Percentiles rank a stretch among this genome's conserved stretches.
phyloP scores from a whole-genome alignment of 1,140 invertebrate genomes.

The Coelopa frigida region DNA sequence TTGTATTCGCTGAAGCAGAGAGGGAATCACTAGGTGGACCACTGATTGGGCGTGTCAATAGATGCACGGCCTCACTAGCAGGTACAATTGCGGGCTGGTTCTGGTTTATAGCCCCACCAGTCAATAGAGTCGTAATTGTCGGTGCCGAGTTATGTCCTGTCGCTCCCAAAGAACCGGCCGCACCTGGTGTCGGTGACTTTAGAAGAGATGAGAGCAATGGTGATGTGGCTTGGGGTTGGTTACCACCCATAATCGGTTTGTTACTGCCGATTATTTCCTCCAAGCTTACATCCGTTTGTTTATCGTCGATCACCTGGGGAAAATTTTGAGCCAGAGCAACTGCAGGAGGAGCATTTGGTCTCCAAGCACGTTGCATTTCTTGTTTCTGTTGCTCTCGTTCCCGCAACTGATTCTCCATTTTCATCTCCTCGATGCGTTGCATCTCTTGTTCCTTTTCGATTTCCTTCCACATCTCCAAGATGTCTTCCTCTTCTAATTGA shows the following conservation, averaged over 20 bases:
- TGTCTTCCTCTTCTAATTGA: constrained; percentile 55
- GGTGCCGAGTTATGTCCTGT: constrained; percentile 45
- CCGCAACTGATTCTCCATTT: constrained; percentile 58
- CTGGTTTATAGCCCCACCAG: constrained; percentile 31
- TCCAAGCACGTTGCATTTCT: constrained; percentile 52
- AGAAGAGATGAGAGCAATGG: constrained; percentile 75
- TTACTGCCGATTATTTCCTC: constrained; percentile 25
- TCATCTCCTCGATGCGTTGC: constrained; percentile 57
- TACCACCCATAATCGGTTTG: too few species aligned
- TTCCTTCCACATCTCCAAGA: constrained; percentile 63
- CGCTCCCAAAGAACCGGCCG: constrained; percentile 22
- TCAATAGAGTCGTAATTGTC: constrained; percentile 49
- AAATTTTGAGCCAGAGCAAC: not conserved
- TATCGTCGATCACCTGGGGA: constrained; percentile 9
- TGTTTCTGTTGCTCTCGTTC: constrained; percentile 61
- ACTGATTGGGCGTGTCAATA: constrained; percentile 27
- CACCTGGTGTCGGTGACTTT: constrained; percentile 58
- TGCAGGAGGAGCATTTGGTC: constrained; percentile 31
- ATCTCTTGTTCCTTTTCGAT: constrained; percentile 66
- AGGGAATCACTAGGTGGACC: constrained; percentile 22
- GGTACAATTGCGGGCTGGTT: constrained; percentile 24
- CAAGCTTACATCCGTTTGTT: constrained; percentile 42
- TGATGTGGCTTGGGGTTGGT: constrained; percentile 47
- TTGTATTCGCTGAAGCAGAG: not conserved
- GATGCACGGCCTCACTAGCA: constrained; percentile 21